phyloP scores from a whole-genome alignment of 2,797 vertebrate species.

The Enteromius anoplus region DNA sequence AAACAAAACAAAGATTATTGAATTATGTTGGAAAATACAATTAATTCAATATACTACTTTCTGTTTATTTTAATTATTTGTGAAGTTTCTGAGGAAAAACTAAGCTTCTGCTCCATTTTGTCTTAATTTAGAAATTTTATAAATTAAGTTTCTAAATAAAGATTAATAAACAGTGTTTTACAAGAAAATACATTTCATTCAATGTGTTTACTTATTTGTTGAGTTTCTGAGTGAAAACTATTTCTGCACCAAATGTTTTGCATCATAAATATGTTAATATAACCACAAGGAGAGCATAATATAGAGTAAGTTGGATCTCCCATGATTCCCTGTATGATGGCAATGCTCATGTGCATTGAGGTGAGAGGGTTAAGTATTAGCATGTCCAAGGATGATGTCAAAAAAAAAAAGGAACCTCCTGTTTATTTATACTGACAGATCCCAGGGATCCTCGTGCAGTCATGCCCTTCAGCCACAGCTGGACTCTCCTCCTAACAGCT shows the following conservation, averaged over 20 bases:
- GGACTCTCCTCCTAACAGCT: conserved; percentile 48
- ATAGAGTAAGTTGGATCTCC: not conserved
- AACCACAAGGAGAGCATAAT: not conserved
- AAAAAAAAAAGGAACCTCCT: conserved; percentile 37
- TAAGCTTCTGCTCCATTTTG: too few species aligned
- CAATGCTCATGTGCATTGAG: conserved; percentile 23
- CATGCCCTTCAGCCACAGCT: conserved; percentile 40
- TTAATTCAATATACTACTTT: too few species aligned
- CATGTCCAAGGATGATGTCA: conserved; percentile 42
- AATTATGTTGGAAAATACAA: too few species aligned
- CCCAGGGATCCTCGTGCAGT: conserved; percentile 6
- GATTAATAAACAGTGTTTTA: not conserved
- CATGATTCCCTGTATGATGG: not conserved
- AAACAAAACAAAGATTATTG: too few species aligned
- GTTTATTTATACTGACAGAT: conserved; percentile 48
- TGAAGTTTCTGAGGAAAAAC: too few species aligned
- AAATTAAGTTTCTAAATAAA: not conserved
- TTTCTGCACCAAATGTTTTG: not conserved
- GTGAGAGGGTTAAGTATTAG: conserved; percentile 15
- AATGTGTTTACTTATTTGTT: not conserved
- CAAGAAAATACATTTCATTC: not conserved
- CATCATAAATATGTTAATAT: not conserved
- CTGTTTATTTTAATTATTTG: too few species aligned
- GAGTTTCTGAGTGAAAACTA: not conserved
- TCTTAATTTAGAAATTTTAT: too few species aligned